Evolutionary conservation across 2,888 invertebrate species (phyloP).

Genomic region (Abrostola triplasia): DNA sequence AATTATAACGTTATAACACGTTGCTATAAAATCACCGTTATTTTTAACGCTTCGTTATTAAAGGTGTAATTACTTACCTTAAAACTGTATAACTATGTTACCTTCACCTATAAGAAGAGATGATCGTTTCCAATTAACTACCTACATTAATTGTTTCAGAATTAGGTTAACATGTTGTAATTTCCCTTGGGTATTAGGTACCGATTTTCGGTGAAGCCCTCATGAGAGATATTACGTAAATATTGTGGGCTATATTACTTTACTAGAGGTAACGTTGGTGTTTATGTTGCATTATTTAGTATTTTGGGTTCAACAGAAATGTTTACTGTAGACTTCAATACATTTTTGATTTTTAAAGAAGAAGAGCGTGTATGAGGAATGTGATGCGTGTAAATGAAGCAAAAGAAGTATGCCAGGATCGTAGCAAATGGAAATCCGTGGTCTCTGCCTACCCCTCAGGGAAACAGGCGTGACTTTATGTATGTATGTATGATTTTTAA

Average conservation of each 20-base stretch:
- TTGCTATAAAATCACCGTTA: too few relatives aligned
- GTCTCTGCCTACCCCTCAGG: too few relatives aligned
- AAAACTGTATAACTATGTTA: slow-evolving; percentile 4
- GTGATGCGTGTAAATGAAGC: too few relatives aligned
- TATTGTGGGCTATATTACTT: slow-evolving; percentile 7
- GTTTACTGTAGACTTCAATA: neutral
- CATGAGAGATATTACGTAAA: slow-evolving; percentile 36
- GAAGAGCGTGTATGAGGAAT: too few relatives aligned
- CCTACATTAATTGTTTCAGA: slow-evolving; percentile 43
- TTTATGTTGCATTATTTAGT: too few relatives aligned
- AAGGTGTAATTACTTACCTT: neutral
- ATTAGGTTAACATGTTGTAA: slow-evolving; percentile 40
- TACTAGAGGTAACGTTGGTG: neutral
- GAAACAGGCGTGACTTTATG: too few relatives aligned
- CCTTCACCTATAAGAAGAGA: slow-evolving; percentile 25
- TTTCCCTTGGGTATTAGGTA: slow-evolving; percentile 37
- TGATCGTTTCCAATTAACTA: slow-evolving; percentile 38
- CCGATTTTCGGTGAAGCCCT: slow-evolving; percentile 30
- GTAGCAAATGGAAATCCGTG: too few relatives aligned
- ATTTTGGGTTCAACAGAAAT: neutral
- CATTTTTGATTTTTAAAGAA: too few relatives aligned
- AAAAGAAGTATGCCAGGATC: too few relatives aligned
- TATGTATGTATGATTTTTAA: too few relatives aligned
- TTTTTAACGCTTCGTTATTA: too few relatives aligned
- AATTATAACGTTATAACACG: too few relatives aligned